These are phyloP conservation scores for Metallyticus violacea DNA, from an alignment of 2,888 invertebrate genomes.

Conservation along the genomic window DNA sequence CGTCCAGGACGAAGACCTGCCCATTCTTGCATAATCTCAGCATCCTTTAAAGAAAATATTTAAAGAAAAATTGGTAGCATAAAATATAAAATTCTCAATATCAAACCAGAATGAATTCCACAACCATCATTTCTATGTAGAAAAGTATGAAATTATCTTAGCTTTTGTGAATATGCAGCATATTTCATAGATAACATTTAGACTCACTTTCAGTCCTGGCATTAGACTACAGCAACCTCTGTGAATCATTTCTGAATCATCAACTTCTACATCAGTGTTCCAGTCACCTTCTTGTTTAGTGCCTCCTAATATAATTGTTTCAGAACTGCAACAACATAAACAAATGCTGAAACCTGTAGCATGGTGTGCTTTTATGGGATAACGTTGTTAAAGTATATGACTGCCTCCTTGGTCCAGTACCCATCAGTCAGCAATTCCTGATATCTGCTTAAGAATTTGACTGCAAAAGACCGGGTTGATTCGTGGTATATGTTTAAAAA, in stretches of 20 bases:
- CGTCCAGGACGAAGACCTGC: constrained; percentile 75
- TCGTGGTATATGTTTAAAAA: no score
- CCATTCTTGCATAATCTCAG: constrained; percentile 50
- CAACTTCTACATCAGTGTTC: constrained; percentile 51
- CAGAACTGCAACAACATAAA: constrained; percentile 48
- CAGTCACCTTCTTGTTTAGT: constrained; percentile 67
- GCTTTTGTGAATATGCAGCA: no score
- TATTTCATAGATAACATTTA: no score
- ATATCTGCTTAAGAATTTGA: neutral
- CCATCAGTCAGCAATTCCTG: no score
- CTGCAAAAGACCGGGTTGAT: no score
- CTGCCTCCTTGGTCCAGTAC: no score
- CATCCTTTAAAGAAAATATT: neutral
- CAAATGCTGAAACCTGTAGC: neutral
- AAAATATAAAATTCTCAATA: no score
- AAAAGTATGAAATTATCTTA: no score
- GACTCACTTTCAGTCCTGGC: constrained; percentile 60
- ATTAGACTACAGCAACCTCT: constrained; percentile 59
- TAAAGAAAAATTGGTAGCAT: no score
- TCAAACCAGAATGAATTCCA: no score
- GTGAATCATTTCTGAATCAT: constrained; percentile 60
- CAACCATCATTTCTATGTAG: no score
- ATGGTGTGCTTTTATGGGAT: constrained; percentile 5
- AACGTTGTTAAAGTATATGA: no score
- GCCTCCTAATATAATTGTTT: constrained; percentile 71